Base-by-base conservation (phyloP, 2,888 invertebrate genomes). In the Cantharis rustica region DNA sequence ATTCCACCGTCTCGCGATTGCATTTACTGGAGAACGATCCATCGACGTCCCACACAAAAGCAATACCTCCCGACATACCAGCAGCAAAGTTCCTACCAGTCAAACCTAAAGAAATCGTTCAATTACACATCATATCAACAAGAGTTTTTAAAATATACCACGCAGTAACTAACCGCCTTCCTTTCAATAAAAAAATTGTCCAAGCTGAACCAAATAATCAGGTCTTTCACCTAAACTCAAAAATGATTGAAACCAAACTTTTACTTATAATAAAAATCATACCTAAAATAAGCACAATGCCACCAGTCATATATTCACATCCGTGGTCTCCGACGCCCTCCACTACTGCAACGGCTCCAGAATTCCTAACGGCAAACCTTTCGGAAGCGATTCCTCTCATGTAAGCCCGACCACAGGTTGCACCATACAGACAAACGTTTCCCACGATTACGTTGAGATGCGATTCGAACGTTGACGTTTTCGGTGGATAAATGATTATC, bases 291-390 rank as follows among this genome's bases (percentile, higher is more conserved):
- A 99, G 91, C 79, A 95, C 95, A 76, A 92, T 89, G 76, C 98
- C 98, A 13, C 98, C 98, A 69, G 99, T 99, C 99, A 99, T 99
- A 89, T 99, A 99, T 90, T 99, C 99, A 90, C 99, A 99, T 76
- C 98, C 99, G 89, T 99, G 99, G 90, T 99, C 99, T 62, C 99
- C 99, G 75, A 98, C 98, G 72, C 98, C 98, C 90, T 99, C 99
- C 79, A 96, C 96, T 15, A 99, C 98, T 13, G 98, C 98, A 27
- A 93, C 91, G 62, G 96, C 98, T 3, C 99, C 99, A 0, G 98
- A 98, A 90, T 99, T 99, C 79, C 99, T 93, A 16, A 99, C 99
- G 87, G 98, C 98, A 90, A 99, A 99, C 26, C 99, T 93, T 89
- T 99, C 99, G 13, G 99, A 98, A 0, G 98, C 98, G 83, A 98